Evolutionary conservation across 2,113 vertebrate species (phyloP).

Genomic region (Heterocephalus glaber): DNA sequence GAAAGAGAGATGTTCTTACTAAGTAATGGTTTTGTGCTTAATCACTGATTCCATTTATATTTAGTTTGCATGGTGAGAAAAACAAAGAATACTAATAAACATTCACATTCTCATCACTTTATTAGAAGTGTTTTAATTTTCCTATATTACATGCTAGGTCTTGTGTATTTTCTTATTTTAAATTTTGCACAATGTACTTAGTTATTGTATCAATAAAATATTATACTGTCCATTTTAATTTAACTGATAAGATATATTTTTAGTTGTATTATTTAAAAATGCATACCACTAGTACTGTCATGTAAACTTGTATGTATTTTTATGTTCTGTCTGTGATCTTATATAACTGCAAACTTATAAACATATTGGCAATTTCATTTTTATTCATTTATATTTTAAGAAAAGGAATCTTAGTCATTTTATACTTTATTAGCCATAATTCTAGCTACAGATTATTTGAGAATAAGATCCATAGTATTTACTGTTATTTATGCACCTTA

Average conservation of each 20-base stretch:
- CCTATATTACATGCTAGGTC: neutral
- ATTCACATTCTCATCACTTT: neutral
- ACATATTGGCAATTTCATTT: neutral
- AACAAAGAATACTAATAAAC: neutral
- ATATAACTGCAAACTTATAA: neutral
- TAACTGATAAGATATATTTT: neutral
- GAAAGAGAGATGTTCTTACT: neutral
- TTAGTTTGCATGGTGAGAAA: neutral
- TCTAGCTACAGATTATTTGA: neutral
- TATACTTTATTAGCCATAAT: constrained; percentile 21
- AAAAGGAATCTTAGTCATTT: neutral
- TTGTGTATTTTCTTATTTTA: neutral
- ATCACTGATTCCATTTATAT: neutral
- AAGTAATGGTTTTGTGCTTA: neutral
- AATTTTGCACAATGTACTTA: neutral
- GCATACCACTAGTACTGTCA: neutral
- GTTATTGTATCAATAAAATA: neutral
- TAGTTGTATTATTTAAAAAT: neutral
- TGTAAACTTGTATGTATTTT: neutral
- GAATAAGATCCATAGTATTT: neutral
- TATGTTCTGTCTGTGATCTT: neutral
- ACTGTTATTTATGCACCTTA: neutral
- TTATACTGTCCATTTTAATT: constrained; percentile 20
- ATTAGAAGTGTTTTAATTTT: constrained; percentile 34
- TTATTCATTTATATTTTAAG: neutral